Conservation (phyloP, 2,888 invertebrate genomes). For the Sabellastarte sp. region DNA sequence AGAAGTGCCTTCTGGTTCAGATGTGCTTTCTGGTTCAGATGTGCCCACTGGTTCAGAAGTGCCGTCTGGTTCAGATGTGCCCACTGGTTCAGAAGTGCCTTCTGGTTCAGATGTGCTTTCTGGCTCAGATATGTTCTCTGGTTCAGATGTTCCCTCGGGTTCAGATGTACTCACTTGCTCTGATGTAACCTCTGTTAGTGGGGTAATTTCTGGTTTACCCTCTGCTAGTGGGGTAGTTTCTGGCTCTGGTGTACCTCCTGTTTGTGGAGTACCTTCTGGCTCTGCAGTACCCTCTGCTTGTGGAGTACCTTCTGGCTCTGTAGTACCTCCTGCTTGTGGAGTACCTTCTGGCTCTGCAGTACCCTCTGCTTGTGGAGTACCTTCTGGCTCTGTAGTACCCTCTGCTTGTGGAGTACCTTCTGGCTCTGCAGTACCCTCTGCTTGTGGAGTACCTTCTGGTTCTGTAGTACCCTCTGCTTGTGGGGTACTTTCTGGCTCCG, state of each 20-base stretch:
- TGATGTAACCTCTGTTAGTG: conserved; percentile 4
- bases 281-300: conserved; percentile 2
- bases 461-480: conserved; percentile 9
- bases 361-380: conserved; percentile 1
- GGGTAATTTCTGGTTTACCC: conserved; percentile 8
- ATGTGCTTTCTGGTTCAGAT: conserved; percentile 4
- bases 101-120: conserved; percentile 8
- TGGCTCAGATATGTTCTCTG: neutral
- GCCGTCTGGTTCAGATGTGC: conserved; percentile 8
- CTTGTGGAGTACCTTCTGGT: conserved; percentile 11
- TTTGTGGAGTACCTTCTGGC: conserved; percentile 13
- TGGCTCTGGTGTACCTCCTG: too few species aligned
- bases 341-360: conserved; percentile 8
- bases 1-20: neutral
- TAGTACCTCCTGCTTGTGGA: conserved; percentile 10
- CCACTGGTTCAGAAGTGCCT: conserved; percentile 2
- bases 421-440: conserved; percentile 4
- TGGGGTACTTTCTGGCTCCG: neutral
- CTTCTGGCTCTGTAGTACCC: neutral
- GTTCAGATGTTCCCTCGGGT: conserved; percentile 5
- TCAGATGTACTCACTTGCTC: conserved; percentile 11
- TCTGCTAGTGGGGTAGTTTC: conserved; percentile 5
- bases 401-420: conserved; percentile 5
- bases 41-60: neutral
- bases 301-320: conserved; percentile 4